Base-by-base conservation (phyloP, 2,888 invertebrate species). In the Acanthopleura granulata region DNA sequence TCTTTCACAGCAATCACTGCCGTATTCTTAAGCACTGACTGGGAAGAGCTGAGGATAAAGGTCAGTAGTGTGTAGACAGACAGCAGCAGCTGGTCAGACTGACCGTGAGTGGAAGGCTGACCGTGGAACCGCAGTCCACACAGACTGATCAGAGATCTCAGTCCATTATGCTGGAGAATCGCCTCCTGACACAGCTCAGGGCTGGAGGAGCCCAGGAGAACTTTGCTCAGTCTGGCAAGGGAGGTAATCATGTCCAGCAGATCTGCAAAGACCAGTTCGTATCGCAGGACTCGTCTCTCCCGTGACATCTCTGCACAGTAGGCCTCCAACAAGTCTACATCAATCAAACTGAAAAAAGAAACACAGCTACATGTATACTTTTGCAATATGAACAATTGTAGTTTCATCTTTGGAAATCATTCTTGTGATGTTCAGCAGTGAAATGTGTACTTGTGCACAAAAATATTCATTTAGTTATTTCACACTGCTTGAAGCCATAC, bases 211-310 rank as follows among this genome's bases (percentile, higher is more conserved):
- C 81, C 77, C 4, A 83, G 78, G 78, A 86, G 86, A 1, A 82
- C 79, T 70, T 80, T 80, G 29, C 88, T 74, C 50, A 89, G 79
- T 0, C 78, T 76, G n/a, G 87, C 72, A 4, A 88, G 80, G 49
- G 81, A 78, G 49, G 78, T 76, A 74, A 87, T 86, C 83, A 88
- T 85, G 40, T 81, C 79, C 57, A 89, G 77, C n/a, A 87, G 80
- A 76, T 88, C 86, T 25, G 82, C 77, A 78, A 87, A 84, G n/a
- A 85, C 83, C 73, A 88, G 76, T 57, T 84, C 82, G 62, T 80
- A 79, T 78, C 83, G 85, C 22, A 80, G 78, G n/a, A 76, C 74
- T 51, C 76, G 74, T 11, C 77, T 76, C 0, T 77, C 79, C 12
- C 75, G 77, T 70, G 80, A 77, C 74, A 88, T 80, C 72, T 85